Evolutionary conservation across 2,888 invertebrate genomes (phyloP).

Genomic region (Gryllus longicercus): DNA sequence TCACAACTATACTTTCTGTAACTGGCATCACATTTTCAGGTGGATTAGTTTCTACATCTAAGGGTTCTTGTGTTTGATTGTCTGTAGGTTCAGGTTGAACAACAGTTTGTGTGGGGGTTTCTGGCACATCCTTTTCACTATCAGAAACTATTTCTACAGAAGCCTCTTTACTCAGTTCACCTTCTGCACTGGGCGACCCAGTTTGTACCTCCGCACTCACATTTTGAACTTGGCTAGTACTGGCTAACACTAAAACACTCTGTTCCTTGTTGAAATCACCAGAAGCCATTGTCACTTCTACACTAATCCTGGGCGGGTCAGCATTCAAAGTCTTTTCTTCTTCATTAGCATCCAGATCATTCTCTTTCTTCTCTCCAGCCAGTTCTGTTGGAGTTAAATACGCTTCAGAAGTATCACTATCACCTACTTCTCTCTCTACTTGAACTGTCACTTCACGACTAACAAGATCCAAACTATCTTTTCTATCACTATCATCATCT

Average conservation of each 20-base stretch:
- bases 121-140: constrained; percentile 30
- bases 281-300: constrained; percentile 24
- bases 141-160: constrained; percentile 41
- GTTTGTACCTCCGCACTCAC: constrained; percentile 35
- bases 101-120: background rate
- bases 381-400: constrained; percentile 58
- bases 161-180: constrained; percentile 39
- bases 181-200: constrained; percentile 37
- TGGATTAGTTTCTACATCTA: constrained; percentile 40
- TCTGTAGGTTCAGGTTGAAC: constrained; percentile 40
- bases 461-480: constrained; percentile 26
- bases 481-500: constrained; percentile 19
- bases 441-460: constrained; percentile 34
- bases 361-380: constrained; percentile 40
- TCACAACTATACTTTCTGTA: constrained; percentile 21
- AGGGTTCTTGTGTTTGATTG: constrained; percentile 40
- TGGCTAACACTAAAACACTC: constrained; percentile 31
- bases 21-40: constrained; percentile 38
- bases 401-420: constrained; percentile 66
- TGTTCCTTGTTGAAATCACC: constrained; percentile 38
- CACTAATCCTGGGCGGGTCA: constrained; percentile 24
- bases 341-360: constrained; percentile 42
- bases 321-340: constrained; percentile 39
- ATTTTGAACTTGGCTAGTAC: constrained; percentile 23
- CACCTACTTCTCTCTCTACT: constrained; percentile 58